phyloP scores from a whole-genome alignment of 1,140 invertebrate species.

The Diuraphis noxia region DNA sequence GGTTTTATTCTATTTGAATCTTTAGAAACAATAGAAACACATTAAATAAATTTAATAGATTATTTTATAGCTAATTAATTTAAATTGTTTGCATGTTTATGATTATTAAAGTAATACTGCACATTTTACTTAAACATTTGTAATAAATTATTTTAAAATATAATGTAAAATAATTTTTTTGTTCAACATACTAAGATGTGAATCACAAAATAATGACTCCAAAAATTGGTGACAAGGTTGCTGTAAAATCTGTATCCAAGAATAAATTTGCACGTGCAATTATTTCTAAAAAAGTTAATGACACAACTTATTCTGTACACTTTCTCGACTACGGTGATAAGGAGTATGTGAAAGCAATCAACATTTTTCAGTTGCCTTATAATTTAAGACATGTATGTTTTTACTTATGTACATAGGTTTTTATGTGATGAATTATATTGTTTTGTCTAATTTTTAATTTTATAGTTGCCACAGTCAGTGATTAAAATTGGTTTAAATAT shows the following conservation, averaged over 20 bases:
- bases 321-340: neutral
- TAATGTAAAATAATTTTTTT: neutral
- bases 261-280: neutral
- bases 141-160: too few species aligned
- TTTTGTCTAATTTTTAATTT: neutral
- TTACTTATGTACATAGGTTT: neutral
- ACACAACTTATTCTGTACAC: neutral
- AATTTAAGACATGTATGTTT: neutral
- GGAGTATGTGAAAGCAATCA: neutral
- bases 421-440: neutral
- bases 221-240: neutral
- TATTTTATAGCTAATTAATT: too few species aligned
- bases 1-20: too few species aligned
- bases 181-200: neutral
- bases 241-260: neutral
- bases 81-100: too few species aligned
- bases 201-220: neutral
- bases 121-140: too few species aligned
- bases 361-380: neutral
- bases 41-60: too few species aligned
- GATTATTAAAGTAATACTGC: too few species aligned
- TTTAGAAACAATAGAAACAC: too few species aligned
- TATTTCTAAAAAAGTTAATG: neutral
- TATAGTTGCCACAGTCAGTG: neutral
- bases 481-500: constrained; percentile 13